Evolutionary conservation across 1,140 invertebrate species (phyloP).

Genomic region (Oreohelix idahoensis): DNA sequence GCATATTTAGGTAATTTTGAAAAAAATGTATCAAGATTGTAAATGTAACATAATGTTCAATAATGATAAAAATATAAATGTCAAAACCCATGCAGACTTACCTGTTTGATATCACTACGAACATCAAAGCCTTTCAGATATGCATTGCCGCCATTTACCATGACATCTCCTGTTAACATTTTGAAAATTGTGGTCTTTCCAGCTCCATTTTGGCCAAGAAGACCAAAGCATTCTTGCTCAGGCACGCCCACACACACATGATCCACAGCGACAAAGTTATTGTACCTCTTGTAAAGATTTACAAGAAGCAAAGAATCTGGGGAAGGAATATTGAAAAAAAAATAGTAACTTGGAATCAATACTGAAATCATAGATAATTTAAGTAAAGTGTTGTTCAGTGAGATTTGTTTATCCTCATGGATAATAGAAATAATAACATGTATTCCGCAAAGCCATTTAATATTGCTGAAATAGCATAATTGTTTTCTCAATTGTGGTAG

Average conservation of each 20-base stretch:
- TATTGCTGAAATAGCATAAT: no score
- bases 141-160: slow-evolving; percentile 67
- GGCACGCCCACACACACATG: slow-evolving; percentile 68
- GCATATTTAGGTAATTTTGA: no score
- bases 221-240: slow-evolving; percentile 86
- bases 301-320: slow-evolving; percentile 58
- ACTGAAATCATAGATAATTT: no score
- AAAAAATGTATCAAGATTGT: no score
- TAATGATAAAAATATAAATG: no score
- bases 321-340: no score
- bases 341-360: no score
- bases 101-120: slow-evolving; percentile 73
- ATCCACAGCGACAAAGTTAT: slow-evolving; percentile 77
- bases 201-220: slow-evolving; percentile 89
- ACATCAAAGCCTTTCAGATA: slow-evolving; percentile 61
- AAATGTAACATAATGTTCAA: background rate
- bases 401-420: no score
- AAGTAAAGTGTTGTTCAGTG: no score
- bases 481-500: no score
- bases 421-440: no score
- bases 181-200: slow-evolving; percentile 93
- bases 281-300: slow-evolving; percentile 76
- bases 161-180: slow-evolving; percentile 81
- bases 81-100: slow-evolving; percentile 44
- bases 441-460: no score